These are phyloP conservation scores for Hippocampus kuda DNA, from an alignment of 2,797 vertebrate genomes.

Conservation along the genomic window DNA sequence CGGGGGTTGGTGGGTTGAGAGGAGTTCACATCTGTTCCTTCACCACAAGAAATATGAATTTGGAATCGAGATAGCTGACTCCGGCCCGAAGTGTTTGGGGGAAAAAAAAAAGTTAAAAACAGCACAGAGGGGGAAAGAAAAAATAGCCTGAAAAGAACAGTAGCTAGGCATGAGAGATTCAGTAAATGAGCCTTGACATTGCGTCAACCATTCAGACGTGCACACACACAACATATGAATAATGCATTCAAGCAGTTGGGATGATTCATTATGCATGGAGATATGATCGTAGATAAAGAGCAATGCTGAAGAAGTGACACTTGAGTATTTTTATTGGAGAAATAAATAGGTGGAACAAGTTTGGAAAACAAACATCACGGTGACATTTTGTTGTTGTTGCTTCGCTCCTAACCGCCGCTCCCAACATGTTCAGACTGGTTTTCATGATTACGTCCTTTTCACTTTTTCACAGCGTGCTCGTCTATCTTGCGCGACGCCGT, in stretches of 20 bases:
- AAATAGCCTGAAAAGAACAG: slow-evolving; percentile 23
- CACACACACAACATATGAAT: slow-evolving; percentile 22
- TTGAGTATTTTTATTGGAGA: not conserved
- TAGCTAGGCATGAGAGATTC: slow-evolving; percentile 39
- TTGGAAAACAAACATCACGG: not conserved
- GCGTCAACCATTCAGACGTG: slow-evolving; percentile 28
- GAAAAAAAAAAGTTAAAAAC: slow-evolving; percentile 13
- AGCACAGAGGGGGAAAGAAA: not conserved
- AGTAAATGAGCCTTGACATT: slow-evolving; percentile 50
- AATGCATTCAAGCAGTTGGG: slow-evolving; percentile 10
- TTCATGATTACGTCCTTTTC: slow-evolving; percentile 6
- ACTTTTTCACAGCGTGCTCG: slow-evolving; percentile 9
- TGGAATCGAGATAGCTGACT: slow-evolving; percentile 38
- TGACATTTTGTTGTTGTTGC: not conserved
- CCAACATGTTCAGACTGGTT: not conserved
- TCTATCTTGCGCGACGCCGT: slow-evolving; percentile 8
- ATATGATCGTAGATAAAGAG: slow-evolving; percentile 23
- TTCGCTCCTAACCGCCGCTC: not conserved
- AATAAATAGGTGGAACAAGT: not conserved
- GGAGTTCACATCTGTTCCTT: slow-evolving; percentile 32
- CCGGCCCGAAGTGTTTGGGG: slow-evolving; percentile 3
- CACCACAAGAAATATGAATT: slow-evolving; percentile 16
- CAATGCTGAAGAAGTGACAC: slow-evolving; percentile 10
- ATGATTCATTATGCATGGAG: slow-evolving; percentile 25
- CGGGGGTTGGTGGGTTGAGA: slow-evolving; percentile 6